phyloP scores from a whole-genome alignment of 37 sponge, comb jelly and placozoan genomes.

The Halisarca cf. caerulea region DNA sequence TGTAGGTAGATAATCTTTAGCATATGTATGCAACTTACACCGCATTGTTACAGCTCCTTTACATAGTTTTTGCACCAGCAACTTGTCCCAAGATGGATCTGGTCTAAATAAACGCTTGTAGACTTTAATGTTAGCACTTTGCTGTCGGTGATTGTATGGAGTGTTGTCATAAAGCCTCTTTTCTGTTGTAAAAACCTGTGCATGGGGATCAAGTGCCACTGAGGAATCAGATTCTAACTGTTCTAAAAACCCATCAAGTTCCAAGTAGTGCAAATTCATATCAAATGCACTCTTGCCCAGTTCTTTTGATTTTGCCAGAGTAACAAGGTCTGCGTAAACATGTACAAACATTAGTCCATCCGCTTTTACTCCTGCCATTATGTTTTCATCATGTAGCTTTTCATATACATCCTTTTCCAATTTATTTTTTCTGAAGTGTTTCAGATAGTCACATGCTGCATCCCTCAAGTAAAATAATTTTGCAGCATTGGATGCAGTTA shows the following conservation, averaged over 20 bases:
- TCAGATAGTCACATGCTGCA: conserved; percentile 36
- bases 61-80: background rate
- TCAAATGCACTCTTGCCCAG: conserved; percentile 29
- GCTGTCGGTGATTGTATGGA: conserved; percentile 27
- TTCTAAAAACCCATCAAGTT: conserved; percentile 31
- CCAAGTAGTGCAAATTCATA: conserved; percentile 45
- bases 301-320: conserved; percentile 41
- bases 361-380: conserved; percentile 8
- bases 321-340: conserved; percentile 49
- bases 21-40: conserved; percentile 35
- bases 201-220: background rate
- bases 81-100: background rate
- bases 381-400: conserved; percentile 15
- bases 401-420: conserved; percentile 10
- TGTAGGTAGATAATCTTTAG: conserved; percentile 43
- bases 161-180: conserved; percentile 21
- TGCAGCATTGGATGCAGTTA: conserved; percentile 43
- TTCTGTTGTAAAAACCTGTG: conserved; percentile 46
- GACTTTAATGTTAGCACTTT: background rate
- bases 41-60: conserved; percentile 45
- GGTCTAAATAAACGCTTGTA: conserved; percentile 8
- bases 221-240: conserved; percentile 29
- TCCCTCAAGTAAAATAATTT: conserved; percentile 39
- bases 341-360: conserved; percentile 45
- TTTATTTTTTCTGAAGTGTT: conserved; percentile 38